phyloP scores from a whole-genome alignment of 2,888 invertebrate species.

The Tachina grossa region DNA sequence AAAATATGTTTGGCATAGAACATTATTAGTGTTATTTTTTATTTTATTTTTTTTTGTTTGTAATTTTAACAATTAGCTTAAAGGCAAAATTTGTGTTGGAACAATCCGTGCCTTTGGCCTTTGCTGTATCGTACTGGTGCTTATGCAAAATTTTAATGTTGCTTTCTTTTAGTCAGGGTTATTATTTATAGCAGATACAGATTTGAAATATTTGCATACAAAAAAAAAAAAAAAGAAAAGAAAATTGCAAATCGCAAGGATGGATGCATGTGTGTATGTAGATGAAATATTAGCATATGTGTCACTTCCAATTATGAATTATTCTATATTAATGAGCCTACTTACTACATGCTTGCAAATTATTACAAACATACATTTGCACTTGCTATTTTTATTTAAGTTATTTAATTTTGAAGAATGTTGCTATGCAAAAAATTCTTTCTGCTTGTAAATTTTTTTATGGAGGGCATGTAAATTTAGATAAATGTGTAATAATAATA shows the following conservation, averaged over 20 bases:
- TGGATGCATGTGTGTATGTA: neutral
- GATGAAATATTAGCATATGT: constrained; percentile 44
- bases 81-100: neutral
- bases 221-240: neutral
- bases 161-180: neutral
- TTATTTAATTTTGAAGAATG: neutral
- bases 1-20: neutral
- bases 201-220: neutral
- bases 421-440: neutral
- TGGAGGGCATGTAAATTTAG: no score
- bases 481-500: no score
- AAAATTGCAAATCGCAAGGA: neutral
- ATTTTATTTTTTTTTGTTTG: no score
- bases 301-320: constrained; percentile 38
- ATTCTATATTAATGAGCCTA: constrained; percentile 51
- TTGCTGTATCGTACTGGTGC: neutral
- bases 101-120: neutral
- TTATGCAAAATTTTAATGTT: constrained; percentile 3
- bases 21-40: neutral
- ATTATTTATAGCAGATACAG: constrained; percentile 43
- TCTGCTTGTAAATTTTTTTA: no score
- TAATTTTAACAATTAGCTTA: no score
- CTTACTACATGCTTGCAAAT: neutral
- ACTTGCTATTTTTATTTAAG: neutral
- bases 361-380: neutral